These are phyloP conservation scores for Xylocopa sonorina DNA, from an alignment of 1,140 invertebrate species.

Conservation along the genomic window DNA sequence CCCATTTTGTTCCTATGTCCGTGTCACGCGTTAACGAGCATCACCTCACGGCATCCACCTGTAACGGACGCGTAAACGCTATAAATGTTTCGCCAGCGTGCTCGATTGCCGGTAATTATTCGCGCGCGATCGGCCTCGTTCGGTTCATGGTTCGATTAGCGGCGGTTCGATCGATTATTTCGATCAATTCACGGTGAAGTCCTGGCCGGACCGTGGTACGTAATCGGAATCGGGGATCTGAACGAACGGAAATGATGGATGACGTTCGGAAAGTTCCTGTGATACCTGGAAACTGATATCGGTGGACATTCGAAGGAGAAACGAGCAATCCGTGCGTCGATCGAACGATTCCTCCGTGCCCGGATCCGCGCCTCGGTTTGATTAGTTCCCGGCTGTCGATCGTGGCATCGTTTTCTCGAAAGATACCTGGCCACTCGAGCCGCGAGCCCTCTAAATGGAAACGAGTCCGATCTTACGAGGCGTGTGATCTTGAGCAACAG, in stretches of 20 bases:
- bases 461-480: constrained; percentile 65
- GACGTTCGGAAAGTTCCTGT: not conserved
- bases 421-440: constrained; percentile 36
- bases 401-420: constrained; percentile 24
- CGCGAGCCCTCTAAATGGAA: constrained; percentile 72
- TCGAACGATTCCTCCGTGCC: constrained; percentile 36
- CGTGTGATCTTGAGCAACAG: constrained; percentile 79
- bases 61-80: not conserved
- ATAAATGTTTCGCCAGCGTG: not conserved
- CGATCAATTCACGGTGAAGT: constrained; percentile 18
- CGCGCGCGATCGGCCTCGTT: constrained; percentile 20
- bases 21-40: not conserved
- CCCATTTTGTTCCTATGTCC: constrained; percentile 40
- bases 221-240: constrained; percentile 14
- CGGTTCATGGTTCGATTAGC: not conserved
- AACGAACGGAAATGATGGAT: constrained; percentile 32
- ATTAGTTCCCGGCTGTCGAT: constrained; percentile 55
- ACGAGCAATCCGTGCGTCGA: constrained; percentile 19
- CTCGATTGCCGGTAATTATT: constrained; percentile 33
- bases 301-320: not conserved
- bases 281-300: constrained; percentile 38
- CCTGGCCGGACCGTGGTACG: not conserved
- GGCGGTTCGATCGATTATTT: constrained; percentile 5
- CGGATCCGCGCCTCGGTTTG: constrained; percentile 36
- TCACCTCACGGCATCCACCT: not conserved